These are phyloP conservation scores for Trissolcus brochymenae DNA, from an alignment of 2,888 invertebrate genomes.

Conservation along the genomic window DNA sequence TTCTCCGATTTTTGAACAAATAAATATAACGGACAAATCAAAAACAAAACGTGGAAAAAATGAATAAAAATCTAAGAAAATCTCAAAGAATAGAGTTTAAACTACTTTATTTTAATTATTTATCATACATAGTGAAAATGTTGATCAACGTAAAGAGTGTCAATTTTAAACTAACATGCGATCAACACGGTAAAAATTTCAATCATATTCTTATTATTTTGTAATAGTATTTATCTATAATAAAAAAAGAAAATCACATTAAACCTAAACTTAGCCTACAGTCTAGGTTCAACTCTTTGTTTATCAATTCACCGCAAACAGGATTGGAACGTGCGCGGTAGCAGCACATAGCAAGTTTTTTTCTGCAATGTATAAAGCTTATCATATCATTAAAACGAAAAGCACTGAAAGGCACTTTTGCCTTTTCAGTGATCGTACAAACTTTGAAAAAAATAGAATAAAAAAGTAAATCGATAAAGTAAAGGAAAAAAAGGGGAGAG, in stretches of 20 bases:
- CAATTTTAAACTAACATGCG: conserved; percentile 40
- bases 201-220: background rate
- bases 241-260: conserved; percentile 5
- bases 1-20: background rate
- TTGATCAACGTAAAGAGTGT: conserved; percentile 21
- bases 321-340: conserved; percentile 2
- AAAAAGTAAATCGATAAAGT: too few species aligned
- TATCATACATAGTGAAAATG: conserved; percentile 4
- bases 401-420: conserved; percentile 22
- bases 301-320: conserved; percentile 6
- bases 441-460: conserved; percentile 10
- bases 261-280: conserved; percentile 14
- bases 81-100: background rate
- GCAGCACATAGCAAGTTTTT: conserved; percentile 23
- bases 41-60: background rate
- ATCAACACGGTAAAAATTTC: conserved; percentile 43
- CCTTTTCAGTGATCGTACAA: conserved; percentile 22
- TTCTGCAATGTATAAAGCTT: conserved; percentile 20
- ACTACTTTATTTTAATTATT: conserved; percentile 1
- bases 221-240: background rate
- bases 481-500: background rate
- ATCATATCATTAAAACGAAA: conserved; percentile 27
- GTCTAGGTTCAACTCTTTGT: conserved; percentile 16
- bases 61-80: background rate
- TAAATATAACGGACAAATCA: background rate